phyloP scores from a whole-genome alignment of 2,888 invertebrate species.

The Gasteruption jaculator region DNA sequence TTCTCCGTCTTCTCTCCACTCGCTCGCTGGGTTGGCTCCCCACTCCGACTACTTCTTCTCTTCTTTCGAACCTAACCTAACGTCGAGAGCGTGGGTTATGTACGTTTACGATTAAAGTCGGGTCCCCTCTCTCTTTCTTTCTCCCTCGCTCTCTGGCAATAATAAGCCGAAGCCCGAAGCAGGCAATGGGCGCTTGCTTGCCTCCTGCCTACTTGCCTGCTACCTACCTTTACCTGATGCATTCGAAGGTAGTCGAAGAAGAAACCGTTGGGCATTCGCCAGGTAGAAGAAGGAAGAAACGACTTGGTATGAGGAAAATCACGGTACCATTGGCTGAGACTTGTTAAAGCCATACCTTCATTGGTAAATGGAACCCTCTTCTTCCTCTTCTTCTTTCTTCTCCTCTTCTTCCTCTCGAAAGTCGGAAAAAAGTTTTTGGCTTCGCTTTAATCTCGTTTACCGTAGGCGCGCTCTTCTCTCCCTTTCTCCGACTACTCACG shows the following conservation, averaged over 20 bases:
- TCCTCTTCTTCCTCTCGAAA: too few relatives aligned
- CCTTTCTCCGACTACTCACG: constrained; percentile 43
- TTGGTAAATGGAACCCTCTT: too few relatives aligned
- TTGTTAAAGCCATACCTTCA: constrained; percentile 19
- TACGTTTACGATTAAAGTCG: not conserved
- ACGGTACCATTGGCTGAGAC: constrained; percentile 24
- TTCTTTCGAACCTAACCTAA: too few relatives aligned
- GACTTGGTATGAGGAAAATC: too few relatives aligned
- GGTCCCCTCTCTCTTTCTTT: constrained; percentile 5
- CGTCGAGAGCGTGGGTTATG: too few relatives aligned
- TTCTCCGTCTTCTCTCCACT: too few relatives aligned
- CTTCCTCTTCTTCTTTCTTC: too few relatives aligned
- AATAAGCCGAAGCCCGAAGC: constrained; percentile 17
- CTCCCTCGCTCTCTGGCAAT: not conserved
- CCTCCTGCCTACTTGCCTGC: too few relatives aligned
- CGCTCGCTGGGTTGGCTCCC: too few relatives aligned
- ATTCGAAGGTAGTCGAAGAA: too few relatives aligned
- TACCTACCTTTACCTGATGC: too few relatives aligned
- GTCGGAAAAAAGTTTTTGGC: constrained; percentile 24
- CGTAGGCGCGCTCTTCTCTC: constrained; percentile 45
- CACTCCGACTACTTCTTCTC: too few relatives aligned
- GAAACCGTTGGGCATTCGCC: constrained; percentile 35
- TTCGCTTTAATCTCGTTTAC: constrained; percentile 47
- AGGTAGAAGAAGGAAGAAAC: constrained; percentile 33
- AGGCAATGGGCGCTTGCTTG: constrained; percentile 41